Evolutionary conservation across 2,797 vertebrate species (phyloP).

Genomic region (Phoxinus dragarum): DNA sequence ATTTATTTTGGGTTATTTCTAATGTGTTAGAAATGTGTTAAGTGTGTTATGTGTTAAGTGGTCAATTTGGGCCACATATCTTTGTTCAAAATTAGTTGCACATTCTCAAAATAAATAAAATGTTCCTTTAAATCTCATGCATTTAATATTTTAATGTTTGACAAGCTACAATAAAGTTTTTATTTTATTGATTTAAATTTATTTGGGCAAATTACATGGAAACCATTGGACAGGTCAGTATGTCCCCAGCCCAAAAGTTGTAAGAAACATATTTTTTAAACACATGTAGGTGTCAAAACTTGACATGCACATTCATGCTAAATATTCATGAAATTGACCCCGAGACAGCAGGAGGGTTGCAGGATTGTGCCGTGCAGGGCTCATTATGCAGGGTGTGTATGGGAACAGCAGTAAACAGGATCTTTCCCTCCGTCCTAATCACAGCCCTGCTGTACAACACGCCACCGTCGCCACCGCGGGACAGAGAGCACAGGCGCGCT

Average conservation of each 20-base stretch:
- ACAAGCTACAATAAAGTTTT: too few relatives aligned
- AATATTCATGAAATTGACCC: not conserved
- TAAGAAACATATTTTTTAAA: not conserved
- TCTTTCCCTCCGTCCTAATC: constrained; percentile 78
- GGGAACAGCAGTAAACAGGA: constrained; percentile 80
- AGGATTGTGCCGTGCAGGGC: constrained; percentile 37
- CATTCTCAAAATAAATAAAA: not conserved
- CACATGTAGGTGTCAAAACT: not conserved
- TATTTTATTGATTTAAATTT: too few relatives aligned
- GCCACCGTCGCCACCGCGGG: constrained; percentile 65
- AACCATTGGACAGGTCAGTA: too few relatives aligned
- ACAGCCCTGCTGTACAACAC: constrained; percentile 78
- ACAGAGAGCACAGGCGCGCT: not conserved
- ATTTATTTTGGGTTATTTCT: not conserved
- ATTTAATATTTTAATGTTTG: too few relatives aligned
- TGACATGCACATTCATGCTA: not conserved
- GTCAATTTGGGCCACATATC: not conserved
- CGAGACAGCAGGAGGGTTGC: constrained; percentile 56
- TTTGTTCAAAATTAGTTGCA: not conserved
- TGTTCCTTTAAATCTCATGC: too few relatives aligned
- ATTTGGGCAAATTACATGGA: too few relatives aligned
- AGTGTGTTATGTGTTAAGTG: not conserved
- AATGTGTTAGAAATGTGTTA: too few relatives aligned
- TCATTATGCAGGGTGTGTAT: constrained; percentile 76
- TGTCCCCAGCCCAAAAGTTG: not conserved